Evolutionary conservation across 1,140 invertebrate species (phyloP).

Genomic region (Episyrphus balteatus): DNA sequence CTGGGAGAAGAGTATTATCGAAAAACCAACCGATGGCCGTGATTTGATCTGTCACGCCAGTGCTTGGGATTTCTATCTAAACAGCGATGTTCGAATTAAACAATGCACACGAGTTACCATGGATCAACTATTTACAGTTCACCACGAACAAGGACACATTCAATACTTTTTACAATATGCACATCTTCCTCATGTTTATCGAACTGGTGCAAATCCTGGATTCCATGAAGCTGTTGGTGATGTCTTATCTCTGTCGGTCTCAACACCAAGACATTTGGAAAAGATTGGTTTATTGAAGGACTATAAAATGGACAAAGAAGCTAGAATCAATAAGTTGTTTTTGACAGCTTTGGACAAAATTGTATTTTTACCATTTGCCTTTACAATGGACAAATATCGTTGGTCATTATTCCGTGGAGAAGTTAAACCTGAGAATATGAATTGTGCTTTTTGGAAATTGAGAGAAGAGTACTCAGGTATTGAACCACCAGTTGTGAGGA

Average conservation of each 20-base stretch:
- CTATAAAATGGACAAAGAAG: slow-evolving; percentile 52
- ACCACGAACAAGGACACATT: slow-evolving; percentile 84
- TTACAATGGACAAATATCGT: slow-evolving; percentile 74
- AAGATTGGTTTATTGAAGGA: slow-evolving; percentile 58
- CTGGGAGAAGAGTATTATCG: slow-evolving; percentile 71
- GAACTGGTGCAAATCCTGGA: slow-evolving; percentile 60
- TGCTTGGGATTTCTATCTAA: slow-evolving; percentile 83
- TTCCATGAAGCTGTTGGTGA: slow-evolving; percentile 93
- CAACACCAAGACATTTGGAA: slow-evolving; percentile 66
- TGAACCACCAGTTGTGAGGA: slow-evolving; percentile 60
- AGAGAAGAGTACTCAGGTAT: slow-evolving; percentile 67
- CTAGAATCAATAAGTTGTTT: slow-evolving; percentile 67
- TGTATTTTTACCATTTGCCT: slow-evolving; percentile 78
- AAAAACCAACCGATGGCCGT: slow-evolving; percentile 60
- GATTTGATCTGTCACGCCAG: slow-evolving; percentile 83
- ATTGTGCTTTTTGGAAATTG: slow-evolving; percentile 64
- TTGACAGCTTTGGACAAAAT: slow-evolving; percentile 73
- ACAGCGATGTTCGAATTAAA: slow-evolving; percentile 79
- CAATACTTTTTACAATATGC: slow-evolving; percentile 79
- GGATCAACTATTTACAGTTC: slow-evolving; percentile 64
- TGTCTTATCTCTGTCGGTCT: slow-evolving; percentile 70
- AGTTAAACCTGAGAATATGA: slow-evolving; percentile 56
- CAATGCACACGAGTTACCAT: slow-evolving; percentile 69
- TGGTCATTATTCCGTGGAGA: slow-evolving; percentile 76
- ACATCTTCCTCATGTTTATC: slow-evolving; percentile 57